Percentiles rank a stretch among this genome's conserved stretches.
phyloP scores from a whole-genome alignment of 2,113 vertebrate genomes.

The Nothobranchius kuhntae region DNA sequence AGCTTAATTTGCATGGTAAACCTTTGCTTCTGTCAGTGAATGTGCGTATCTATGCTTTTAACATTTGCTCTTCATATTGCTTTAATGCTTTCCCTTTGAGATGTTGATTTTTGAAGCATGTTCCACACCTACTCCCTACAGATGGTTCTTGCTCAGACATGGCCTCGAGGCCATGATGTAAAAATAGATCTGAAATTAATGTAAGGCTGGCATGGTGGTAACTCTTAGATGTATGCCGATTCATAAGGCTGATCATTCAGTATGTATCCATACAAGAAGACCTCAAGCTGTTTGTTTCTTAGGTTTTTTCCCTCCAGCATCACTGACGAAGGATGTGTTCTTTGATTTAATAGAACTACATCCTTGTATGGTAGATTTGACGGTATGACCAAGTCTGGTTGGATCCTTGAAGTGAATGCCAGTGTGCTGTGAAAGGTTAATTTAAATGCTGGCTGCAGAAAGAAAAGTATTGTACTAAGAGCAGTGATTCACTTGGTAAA shows the following conservation, averaged over 20 bases:
- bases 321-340: background rate
- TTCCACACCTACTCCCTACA: constrained; percentile 32
- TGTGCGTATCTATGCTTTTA: constrained; percentile 43
- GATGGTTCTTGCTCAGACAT: constrained; percentile 58
- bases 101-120: constrained; percentile 51
- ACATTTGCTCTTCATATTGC: constrained; percentile 45
- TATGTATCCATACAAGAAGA: constrained; percentile 47
- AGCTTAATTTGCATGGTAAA: constrained; percentile 22
- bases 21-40: constrained; percentile 12
- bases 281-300: constrained; percentile 62
- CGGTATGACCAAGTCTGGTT: constrained; percentile 10
- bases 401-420: constrained; percentile 20
- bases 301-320: constrained; percentile 14
- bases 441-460: constrained; percentile 7
- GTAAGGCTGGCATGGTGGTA: constrained; percentile 27
- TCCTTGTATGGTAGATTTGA: constrained; percentile 14
- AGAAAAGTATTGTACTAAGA: background rate
- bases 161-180: constrained; percentile 41
- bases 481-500: background rate
- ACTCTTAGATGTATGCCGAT: constrained; percentile 54
- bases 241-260: constrained; percentile 37
- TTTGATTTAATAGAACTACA: constrained; percentile 4
- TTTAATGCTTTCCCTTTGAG: constrained; percentile 53
- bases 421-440: constrained; percentile 11
- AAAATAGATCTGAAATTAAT: constrained; percentile 67